Percentiles rank a stretch among this genome's conserved stretches.
Evolutionary conservation across 2,888 invertebrate species (phyloP).

Genomic region (Arge pagana): DNA sequence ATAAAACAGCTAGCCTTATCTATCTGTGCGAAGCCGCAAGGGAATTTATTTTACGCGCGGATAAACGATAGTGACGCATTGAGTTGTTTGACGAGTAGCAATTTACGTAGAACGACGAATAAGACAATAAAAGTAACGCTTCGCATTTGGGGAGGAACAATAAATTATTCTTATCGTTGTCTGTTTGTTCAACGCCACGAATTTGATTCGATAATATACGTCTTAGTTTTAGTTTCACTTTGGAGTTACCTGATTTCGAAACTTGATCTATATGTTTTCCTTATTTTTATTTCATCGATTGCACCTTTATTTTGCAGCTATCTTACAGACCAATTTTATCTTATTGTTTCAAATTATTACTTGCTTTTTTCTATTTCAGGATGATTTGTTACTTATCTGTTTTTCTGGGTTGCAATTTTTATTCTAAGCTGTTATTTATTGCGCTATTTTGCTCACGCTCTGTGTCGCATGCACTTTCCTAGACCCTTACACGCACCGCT

Average conservation of each 20-base stretch:
- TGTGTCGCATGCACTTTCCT: conserved; percentile 37
- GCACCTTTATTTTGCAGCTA: conserved; percentile 1
- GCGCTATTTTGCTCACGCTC: conserved; percentile 26
- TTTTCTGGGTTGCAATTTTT: conserved; percentile 3
- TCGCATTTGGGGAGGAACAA: background rate
- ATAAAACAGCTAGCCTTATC: no score
- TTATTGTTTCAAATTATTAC: conserved; percentile 6
- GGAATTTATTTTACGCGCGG: background rate
- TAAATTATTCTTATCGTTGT: no score
- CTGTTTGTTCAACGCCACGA: no score
- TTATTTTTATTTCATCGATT: background rate
- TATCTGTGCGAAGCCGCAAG: background rate
- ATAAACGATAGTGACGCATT: conserved; percentile 12
- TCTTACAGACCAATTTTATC: conserved; percentile 8
- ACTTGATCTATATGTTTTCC: background rate
- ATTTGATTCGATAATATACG: no score
- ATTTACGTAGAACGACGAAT: conserved; percentile 11
- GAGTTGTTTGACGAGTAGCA: background rate
- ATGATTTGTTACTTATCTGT: conserved; percentile 1
- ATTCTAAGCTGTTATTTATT: conserved; percentile 17
- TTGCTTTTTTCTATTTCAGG: conserved; percentile 14
- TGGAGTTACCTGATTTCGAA: no score
- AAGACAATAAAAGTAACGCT: background rate
- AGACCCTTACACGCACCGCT: conserved; percentile 39
- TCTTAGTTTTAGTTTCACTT: no score